Evolutionary conservation across 2,797 vertebrate species (phyloP), one percentile per base, ranked within the genome.

Genomic region (Octomys mimax): DNA sequence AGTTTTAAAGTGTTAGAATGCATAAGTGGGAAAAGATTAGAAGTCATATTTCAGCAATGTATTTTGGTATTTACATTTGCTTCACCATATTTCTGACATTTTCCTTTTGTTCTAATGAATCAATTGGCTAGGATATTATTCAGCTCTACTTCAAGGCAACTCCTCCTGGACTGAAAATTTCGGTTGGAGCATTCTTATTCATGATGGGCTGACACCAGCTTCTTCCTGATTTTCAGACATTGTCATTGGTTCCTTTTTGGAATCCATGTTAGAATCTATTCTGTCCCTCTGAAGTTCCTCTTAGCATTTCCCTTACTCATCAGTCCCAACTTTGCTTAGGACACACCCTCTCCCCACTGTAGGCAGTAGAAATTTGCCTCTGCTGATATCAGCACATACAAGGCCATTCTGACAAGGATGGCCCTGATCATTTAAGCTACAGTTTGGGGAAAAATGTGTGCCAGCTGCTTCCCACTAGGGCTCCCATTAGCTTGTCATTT

Each of bases 401-500:
- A 87, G 85, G 66, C 84, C 64, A 1, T 89, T 96, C 59, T 87
- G 85, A 96, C 33, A 92, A 92, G 91, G 92, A 87, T 87, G 85
- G 26, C 59, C 88, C 49, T 87, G 77, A 91, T 96, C 80, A 91
- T 49, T 95, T 90, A 96, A 94, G 75, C 85, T 92, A 22, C 46
- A 57, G 54, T 93, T 95, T 49, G 66, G 62, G 75, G 75, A n/a
- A 54, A 36, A 92, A 61, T 0, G 24, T 64, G 9, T 78, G 54
- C 85, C 88, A 94, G 86, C 95, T 97, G 89, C 93, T 79, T 95
- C 93, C 70, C 93, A 92, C 79, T 66, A 78, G 95, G 96, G 70
- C 54, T 95, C 85, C 87, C 82, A 96, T 95, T 96, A 96, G 54
- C 86, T 79, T 97, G 95, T 92, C 89, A 95, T 90, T 93, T 94